Base-by-base conservation (phyloP, 2,888 invertebrate genomes). In the Tenthredo mesomela region DNA sequence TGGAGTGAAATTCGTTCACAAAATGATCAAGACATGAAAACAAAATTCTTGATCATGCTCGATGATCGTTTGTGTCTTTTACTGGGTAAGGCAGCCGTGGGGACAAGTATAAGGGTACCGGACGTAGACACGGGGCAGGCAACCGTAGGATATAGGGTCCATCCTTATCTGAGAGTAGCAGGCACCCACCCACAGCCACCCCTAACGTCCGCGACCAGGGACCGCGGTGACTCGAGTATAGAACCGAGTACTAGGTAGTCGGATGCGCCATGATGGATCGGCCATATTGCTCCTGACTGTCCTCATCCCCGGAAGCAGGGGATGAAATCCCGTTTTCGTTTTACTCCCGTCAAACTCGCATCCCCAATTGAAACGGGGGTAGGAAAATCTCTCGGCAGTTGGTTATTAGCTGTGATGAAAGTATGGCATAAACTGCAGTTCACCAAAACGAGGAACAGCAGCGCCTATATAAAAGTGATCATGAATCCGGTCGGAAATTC, bases 151-250 rank as follows among this genome's bases (percentile, higher is more conserved):
- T 91, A 90, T 91, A 92, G 92, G 91, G 92, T 91, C 91, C 91
- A 90, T 91, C 89, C 92, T 93, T 93, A 93, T 93, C 93, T 92
- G 86, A 89, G 88, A 88, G 88, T 89, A 90, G 89, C 92, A 91
- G 91, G 89, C 92, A 88, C 88, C 86, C 86, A 84, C 83, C 87
- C 70, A 33, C 21, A 71, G n/a, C 85, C 84, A 82, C 84, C 84
- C 83, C 84, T 65, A 85, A 85, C 86, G 87, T 87, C 86, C 87
- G 87, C 88, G 87, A 89, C 88, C 89, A 82, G 82, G 54, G 61
- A 70, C 67, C 70, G 37, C 40, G 80, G 61, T 58, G 58, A 40
- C 80, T 58, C 61, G 58, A 73, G 40, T 73, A 43, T 86, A 85
- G 84, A 86, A 85, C 61, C 61, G 25, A 61, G 61, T 61, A 61